phyloP scores from a whole-genome alignment of 2,888 invertebrate species.

The Xanthostigma xanthostigma region DNA sequence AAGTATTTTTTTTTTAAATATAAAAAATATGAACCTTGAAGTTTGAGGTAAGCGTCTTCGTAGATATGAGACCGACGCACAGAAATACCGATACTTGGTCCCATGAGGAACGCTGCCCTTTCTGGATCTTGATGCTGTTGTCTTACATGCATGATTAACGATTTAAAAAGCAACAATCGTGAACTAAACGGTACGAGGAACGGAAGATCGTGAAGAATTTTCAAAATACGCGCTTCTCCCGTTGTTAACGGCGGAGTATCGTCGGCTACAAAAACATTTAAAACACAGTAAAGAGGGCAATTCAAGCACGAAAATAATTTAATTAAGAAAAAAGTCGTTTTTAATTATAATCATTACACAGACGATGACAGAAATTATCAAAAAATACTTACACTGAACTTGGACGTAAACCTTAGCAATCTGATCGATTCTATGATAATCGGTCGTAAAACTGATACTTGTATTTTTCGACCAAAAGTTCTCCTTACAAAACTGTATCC shows the following conservation, averaged over 20 bases:
- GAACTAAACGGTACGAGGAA: constrained; percentile 88
- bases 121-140: constrained; percentile 22
- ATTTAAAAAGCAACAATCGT: constrained; percentile 72
- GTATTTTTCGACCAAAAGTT: constrained; percentile 6
- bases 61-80: constrained; percentile 87
- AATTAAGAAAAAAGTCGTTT: no score
- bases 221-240: constrained; percentile 73
- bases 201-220: constrained; percentile 81
- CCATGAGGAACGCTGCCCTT: constrained; percentile 15
- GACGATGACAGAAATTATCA: not conserved
- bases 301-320: no score
- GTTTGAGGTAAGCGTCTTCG: constrained; percentile 68
- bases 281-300: not conserved
- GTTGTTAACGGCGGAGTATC: constrained; percentile 75
- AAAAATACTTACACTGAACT: constrained; percentile 1
- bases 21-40: not conserved
- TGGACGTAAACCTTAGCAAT: constrained; percentile 2
- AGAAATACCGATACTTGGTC: constrained; percentile 34
- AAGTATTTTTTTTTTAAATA: not conserved
- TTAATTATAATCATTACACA: not conserved
- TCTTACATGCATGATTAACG: constrained; percentile 34
- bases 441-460: constrained; percentile 5
- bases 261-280: constrained; percentile 32
- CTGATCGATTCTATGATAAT: constrained; percentile 5
- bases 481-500: constrained; percentile 4